Evolutionary conservation across 2,113 vertebrate species (phyloP).

Genomic region (Alethe diademata): DNA sequence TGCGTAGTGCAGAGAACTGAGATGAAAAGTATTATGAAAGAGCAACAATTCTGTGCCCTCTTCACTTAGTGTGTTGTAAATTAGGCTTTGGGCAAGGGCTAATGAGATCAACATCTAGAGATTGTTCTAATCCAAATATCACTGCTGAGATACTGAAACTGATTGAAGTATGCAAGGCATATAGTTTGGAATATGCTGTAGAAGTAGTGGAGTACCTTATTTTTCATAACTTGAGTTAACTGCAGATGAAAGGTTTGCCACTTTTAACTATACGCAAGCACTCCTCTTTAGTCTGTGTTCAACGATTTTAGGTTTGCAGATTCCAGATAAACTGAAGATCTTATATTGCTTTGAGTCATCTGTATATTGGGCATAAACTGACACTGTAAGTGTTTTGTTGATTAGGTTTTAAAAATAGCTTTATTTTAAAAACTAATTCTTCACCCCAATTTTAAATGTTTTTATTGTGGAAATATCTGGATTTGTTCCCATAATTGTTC

Average conservation of each 20-base stretch:
- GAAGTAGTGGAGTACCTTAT: background rate
- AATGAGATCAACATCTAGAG: background rate
- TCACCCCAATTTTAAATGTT: background rate
- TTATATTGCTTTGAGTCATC: background rate
- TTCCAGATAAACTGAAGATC: background rate
- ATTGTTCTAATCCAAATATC: background rate
- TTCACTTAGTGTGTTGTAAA: background rate
- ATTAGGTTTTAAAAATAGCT: background rate
- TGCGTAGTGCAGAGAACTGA: background rate
- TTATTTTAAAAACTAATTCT: background rate
- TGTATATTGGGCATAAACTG: background rate
- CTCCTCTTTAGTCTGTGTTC: background rate
- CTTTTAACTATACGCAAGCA: rapidly evolving
- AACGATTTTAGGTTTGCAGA: background rate
- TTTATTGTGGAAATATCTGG: background rate
- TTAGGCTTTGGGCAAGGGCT: background rate
- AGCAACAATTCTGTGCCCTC: background rate
- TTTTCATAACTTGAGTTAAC: background rate
- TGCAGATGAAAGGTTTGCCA: background rate
- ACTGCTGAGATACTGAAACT: background rate
- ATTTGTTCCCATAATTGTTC: background rate
- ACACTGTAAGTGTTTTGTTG: background rate
- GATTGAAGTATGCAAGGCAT: background rate
- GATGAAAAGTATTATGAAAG: background rate
- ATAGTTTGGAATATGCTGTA: background rate